Percentiles rank a stretch among this genome's conserved stretches.
Evolutionary conservation across 2,797 vertebrate genomes (phyloP).

Genomic region (Platalea minor): DNA sequence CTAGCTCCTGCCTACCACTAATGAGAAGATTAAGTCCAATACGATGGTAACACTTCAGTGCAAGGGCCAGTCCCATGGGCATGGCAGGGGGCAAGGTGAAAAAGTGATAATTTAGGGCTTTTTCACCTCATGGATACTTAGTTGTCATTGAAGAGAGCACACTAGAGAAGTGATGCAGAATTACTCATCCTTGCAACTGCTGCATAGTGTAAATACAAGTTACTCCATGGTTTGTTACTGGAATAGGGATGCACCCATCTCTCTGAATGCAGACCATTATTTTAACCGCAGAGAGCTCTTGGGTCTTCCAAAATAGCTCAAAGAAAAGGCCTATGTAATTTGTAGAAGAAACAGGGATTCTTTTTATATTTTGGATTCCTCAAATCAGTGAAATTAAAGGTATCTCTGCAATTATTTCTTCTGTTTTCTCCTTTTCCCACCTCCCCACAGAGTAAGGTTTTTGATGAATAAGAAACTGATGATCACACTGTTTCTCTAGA

Average conservation of each 20-base stretch:
- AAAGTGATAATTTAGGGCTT: neutral
- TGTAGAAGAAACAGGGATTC: neutral
- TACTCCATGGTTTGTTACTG: neutral
- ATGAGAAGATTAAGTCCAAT: neutral
- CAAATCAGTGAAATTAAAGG: neutral
- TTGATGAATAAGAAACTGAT: neutral
- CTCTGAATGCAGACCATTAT: neutral
- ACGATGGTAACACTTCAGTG: neutral
- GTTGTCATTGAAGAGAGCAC: neutral
- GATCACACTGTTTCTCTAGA: neutral
- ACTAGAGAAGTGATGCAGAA: neutral
- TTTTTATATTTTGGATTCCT: neutral
- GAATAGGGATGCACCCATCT: neutral
- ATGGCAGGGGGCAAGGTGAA: neutral
- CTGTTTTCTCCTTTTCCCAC: neutral
- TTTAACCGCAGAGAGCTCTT: neutral
- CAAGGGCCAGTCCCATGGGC: accelerated
- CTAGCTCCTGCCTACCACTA: neutral
- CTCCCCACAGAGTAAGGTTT: neutral
- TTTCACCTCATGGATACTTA: neutral
- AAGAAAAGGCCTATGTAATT: neutral
- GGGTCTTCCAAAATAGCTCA: neutral
- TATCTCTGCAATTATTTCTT: neutral
- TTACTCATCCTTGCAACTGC: neutral
- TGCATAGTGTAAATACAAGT: neutral